Evolutionary conservation across 2,113 vertebrate genomes (phyloP).

Genomic region (Phrynosoma blainvillii): DNA sequence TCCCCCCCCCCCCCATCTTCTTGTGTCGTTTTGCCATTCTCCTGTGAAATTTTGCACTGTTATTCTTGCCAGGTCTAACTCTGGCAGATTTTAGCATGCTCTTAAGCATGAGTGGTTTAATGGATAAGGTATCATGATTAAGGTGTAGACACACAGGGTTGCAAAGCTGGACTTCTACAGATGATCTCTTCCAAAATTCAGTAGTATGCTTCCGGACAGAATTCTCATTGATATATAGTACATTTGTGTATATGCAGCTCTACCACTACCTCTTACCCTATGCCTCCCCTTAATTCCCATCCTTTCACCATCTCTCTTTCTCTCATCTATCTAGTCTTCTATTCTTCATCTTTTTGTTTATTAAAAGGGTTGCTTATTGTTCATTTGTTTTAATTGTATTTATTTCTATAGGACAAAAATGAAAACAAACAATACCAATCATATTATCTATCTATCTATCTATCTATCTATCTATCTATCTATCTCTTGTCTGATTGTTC

Average conservation of each 20-base stretch:
- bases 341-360: no score
- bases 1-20: no score
- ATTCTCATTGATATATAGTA: neutral
- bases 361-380: no score
- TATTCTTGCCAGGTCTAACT: neutral
- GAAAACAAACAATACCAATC: no score
- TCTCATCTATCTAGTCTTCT: neutral
- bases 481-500: neutral
- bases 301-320: no score
- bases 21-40: neutral
- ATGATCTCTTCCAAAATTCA: neutral
- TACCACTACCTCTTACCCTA: neutral
- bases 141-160: neutral
- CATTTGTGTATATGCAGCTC: no score
- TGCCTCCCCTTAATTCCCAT: neutral
- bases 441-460: no score
- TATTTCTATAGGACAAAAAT: no score
- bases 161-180: neutral
- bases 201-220: neutral
- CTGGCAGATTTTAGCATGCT: neutral
- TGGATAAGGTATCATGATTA: neutral
- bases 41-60: neutral
- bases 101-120: neutral
- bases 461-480: neutral
- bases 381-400: no score